Conservation (phyloP, 2,888 invertebrate genomes). For the Apotomis betuletana region DNA sequence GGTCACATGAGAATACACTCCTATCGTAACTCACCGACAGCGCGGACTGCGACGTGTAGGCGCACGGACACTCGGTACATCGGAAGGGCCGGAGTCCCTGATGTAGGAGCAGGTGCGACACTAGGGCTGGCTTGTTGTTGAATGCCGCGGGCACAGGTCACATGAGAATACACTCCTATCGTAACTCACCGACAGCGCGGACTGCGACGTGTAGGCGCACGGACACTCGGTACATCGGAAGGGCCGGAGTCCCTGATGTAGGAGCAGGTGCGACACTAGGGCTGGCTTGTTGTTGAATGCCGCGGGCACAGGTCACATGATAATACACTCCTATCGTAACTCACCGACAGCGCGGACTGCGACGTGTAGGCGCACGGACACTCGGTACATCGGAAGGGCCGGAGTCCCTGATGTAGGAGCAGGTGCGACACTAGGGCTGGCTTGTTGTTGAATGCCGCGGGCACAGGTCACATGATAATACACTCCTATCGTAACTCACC, state of each 20-base stretch:
- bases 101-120: constrained; percentile 55
- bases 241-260: constrained; percentile 67
- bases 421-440: constrained; percentile 26
- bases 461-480: too few species aligned
- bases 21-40: constrained; percentile 53
- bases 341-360: constrained; percentile 30
- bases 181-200: constrained; percentile 13
- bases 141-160: too few species aligned
- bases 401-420: constrained; percentile 62
- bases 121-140: too few species aligned
- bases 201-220: constrained; percentile 61
- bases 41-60: constrained; percentile 62
- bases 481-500: too few species aligned
- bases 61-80: constrained; percentile 59
- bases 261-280: constrained; percentile 44
- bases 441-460: too few species aligned
- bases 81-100: constrained; percentile 63
- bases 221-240: constrained; percentile 61
- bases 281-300: too few species aligned
- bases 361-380: constrained; percentile 67
- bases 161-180: too few species aligned
- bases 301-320: too few species aligned
- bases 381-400: constrained; percentile 62
- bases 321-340: too few species aligned
- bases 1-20: too few species aligned